Evolutionary conservation across 2,888 invertebrate species (phyloP).

Genomic region (Priocnemis perturbator): DNA sequence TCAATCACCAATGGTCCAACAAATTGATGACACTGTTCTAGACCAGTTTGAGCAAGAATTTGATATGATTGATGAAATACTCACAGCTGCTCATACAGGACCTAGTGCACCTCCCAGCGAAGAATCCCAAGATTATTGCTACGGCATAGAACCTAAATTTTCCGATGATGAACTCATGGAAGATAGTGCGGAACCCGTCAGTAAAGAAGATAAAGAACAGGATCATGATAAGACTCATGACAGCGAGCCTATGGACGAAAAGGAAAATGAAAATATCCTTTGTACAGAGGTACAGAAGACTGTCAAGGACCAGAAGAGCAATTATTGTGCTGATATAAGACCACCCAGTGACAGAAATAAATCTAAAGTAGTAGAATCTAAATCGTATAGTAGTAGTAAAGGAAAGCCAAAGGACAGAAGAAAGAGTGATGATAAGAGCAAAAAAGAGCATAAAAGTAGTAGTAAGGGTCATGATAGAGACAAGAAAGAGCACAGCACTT

Average conservation of each 20-base stretch:
- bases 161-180: constrained; percentile 65
- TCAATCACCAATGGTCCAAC: constrained; percentile 30
- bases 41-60: constrained; percentile 73
- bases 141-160: constrained; percentile 64
- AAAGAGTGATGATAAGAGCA: constrained; percentile 14
- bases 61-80: constrained; percentile 74
- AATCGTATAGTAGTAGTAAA: background rate
- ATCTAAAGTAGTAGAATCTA: constrained; percentile 7
- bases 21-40: constrained; percentile 65
- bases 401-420: constrained; percentile 4
- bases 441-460: constrained; percentile 25
- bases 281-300: background rate
- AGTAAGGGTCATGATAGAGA: constrained; percentile 30
- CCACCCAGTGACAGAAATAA: constrained; percentile 22
- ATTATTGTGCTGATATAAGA: background rate
- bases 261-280: constrained; percentile 27
- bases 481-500: constrained; percentile 39
- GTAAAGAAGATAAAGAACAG: background rate
- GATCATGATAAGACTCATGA: constrained; percentile 55
- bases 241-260: constrained; percentile 72
- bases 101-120: constrained; percentile 37
- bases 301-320: constrained; percentile 22
- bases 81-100: constrained; percentile 51
- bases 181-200: constrained; percentile 15
- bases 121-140: constrained; percentile 55